Conservation (phyloP, 2,113 vertebrate genomes). For the Grus americana region DNA sequence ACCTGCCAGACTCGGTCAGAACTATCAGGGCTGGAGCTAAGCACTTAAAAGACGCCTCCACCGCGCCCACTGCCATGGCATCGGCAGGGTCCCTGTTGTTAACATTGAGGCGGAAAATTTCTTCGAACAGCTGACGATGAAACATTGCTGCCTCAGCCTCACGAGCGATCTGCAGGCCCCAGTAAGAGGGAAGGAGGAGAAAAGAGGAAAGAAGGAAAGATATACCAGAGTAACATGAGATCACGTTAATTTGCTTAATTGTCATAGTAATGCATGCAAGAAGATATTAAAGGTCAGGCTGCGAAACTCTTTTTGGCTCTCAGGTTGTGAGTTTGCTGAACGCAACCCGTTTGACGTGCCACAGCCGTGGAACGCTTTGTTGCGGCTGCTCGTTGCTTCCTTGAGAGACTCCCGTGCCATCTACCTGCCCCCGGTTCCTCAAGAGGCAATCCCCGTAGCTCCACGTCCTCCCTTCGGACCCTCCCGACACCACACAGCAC, state of each 20-base stretch:
- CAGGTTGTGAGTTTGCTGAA: background rate
- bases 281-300: background rate
- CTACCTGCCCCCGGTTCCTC: background rate
- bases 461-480: too few species aligned
- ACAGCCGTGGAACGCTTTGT: background rate
- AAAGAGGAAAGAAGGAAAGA: conserved; percentile 44
- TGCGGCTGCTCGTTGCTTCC: background rate
- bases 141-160: conserved; percentile 73
- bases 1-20: conserved; percentile 98
- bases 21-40: conserved; percentile 93
- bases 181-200: conserved; percentile 49
- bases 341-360: rapidly evolving
- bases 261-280: conserved; percentile 21
- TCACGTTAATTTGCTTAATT: conserved; percentile 44
- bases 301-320: background rate
- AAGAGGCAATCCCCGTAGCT: background rate
- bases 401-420: background rate
- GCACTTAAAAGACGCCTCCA: conserved; percentile 98
- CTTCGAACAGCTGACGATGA: conserved; percentile 83
- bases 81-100: conserved; percentile 86
- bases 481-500: too few species aligned
- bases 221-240: conserved; percentile 60
- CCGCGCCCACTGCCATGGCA: conserved; percentile 94
- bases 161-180: conserved; percentile 81
- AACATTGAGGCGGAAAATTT: conserved; percentile 77